Evolutionary conservation across 2,888 invertebrate species (phyloP).

Genomic region (Microctonus aethiopoides): DNA sequence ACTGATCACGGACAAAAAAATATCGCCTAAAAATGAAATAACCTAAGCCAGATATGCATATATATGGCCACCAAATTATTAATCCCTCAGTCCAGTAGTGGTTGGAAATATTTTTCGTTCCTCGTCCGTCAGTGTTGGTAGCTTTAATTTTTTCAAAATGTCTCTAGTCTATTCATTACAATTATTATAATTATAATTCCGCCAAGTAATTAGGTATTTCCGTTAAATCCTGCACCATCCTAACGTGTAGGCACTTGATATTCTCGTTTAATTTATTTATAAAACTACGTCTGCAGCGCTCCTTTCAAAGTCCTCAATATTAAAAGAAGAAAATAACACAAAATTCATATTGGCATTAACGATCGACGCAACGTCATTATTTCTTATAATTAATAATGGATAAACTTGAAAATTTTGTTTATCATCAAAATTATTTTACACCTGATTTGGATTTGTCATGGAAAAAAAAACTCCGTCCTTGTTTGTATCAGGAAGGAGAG

Average conservation of each 20-base stretch:
- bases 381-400: neutral
- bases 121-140: constrained; percentile 2
- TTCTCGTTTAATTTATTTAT: constrained; percentile 34
- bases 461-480: constrained; percentile 52
- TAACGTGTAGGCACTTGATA: constrained; percentile 30
- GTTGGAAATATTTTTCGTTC: neutral
- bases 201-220: neutral
- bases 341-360: neutral
- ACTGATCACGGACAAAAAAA: too few relatives aligned
- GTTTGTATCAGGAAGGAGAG: constrained; percentile 71
- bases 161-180: neutral
- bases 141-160: constrained; percentile 2
- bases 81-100: neutral
- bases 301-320: constrained; percentile 27
- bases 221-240: neutral
- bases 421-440: neutral
- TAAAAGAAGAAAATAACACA: too few relatives aligned
- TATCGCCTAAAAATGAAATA: too few relatives aligned
- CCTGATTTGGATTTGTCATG: neutral
- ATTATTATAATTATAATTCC: neutral
- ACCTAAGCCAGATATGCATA: too few relatives aligned
- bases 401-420: neutral
- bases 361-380: neutral
- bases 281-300: constrained; percentile 38
- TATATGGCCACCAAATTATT: neutral